A percentile compares a stretch with the other conserved stretches of the same genome.
Evolutionary conservation across 2,113 vertebrate species (phyloP).

Genomic region (Sylvia atricapilla): DNA sequence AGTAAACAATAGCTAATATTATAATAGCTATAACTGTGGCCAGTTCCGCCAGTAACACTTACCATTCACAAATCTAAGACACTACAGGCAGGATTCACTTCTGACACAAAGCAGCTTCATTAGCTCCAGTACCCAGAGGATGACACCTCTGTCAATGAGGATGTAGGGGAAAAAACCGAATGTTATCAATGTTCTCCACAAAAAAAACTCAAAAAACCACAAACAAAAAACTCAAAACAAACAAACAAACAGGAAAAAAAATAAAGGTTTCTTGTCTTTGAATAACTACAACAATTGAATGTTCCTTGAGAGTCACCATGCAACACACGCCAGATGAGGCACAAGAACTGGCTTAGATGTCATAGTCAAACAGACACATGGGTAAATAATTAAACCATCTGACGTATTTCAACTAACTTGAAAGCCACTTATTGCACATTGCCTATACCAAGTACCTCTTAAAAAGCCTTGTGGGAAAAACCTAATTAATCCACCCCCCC

Average conservation of each 20-base stretch:
- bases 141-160: neutral
- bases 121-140: neutral
- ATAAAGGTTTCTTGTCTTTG: neutral
- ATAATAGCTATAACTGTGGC: too few relatives aligned
- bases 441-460: neutral
- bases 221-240: too few relatives aligned
- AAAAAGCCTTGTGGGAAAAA: neutral
- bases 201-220: neutral
- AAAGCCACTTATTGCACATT: neutral
- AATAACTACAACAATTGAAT: neutral
- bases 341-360: conserved; percentile 23
- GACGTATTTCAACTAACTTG: conserved; percentile 19
- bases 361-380: conserved; percentile 18
- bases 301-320: neutral
- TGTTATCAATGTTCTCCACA: neutral
- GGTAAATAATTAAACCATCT: conserved; percentile 66
- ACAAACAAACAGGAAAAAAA: too few relatives aligned
- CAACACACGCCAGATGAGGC: neutral
- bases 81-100: neutral
- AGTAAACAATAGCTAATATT: neutral
- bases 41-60: neutral
- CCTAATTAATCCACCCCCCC: too few relatives aligned
- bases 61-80: conserved; percentile 28
- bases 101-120: neutral
- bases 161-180: neutral